Percentiles rank a stretch among this genome's conserved stretches.
Evolutionary conservation across 2,888 invertebrate genomes (phyloP).

Genomic region (Lasius platythorax): DNA sequence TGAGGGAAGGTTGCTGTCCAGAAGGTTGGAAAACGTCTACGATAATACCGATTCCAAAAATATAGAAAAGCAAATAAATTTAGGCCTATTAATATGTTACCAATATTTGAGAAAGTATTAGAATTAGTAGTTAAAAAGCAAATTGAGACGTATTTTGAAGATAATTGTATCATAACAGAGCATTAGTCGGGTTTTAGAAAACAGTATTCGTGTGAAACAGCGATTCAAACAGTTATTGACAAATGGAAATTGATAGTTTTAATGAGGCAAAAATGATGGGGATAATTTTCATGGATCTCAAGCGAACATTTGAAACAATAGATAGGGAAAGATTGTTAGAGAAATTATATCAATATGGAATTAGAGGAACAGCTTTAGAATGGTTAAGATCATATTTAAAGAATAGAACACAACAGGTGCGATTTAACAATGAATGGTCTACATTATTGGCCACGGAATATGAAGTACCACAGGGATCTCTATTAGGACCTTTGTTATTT

Average conservation of each 20-base stretch:
- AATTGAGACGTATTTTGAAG: background rate
- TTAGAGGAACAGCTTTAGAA: background rate
- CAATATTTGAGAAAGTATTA: background rate
- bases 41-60: too few species aligned
- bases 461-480: too few species aligned
- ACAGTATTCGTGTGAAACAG: too few species aligned
- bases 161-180: background rate
- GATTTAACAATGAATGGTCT: too few species aligned
- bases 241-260: constrained; percentile 3
- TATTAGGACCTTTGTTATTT: background rate
- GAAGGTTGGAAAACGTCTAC: too few species aligned
- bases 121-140: background rate
- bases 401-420: constrained; percentile 3
- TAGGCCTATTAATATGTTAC: background rate
- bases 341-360: background rate
- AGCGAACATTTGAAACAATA: constrained; percentile 9
- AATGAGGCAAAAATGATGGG: background rate
- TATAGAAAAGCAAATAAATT: background rate
- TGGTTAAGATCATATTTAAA: constrained; percentile 2
- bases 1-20: too few species aligned
- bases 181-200: background rate
- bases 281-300: background rate
- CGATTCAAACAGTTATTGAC: background rate
- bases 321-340: background rate
- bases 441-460: too few species aligned